These are phyloP conservation scores for Drosophila falleni DNA, from an alignment of 2,888 invertebrate genomes.

Conservation along the genomic window DNA sequence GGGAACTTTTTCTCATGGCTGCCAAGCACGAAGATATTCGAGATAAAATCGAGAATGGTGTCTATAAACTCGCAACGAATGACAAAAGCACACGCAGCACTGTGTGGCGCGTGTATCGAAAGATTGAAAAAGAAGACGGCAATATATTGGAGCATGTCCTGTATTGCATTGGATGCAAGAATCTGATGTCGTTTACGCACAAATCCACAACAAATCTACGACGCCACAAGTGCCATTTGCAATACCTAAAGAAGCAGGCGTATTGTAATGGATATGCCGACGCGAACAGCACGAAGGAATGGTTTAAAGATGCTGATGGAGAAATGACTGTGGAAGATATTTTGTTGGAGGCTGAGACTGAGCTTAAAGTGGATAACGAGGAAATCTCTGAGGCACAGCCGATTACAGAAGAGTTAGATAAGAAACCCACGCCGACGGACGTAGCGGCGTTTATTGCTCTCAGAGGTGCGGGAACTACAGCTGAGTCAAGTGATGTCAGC, in stretches of 20 bases:
- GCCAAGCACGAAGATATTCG: conserved; percentile 63
- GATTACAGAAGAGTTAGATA: conserved; percentile 51
- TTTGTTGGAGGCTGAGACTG: conserved; percentile 34
- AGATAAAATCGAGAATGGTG: conserved; percentile 62
- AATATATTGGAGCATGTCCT: conserved; percentile 59
- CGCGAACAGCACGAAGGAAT: conserved; percentile 42
- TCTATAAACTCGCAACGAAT: conserved; percentile 60
- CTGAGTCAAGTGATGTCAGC: conserved; percentile 8
- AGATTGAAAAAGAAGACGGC: conserved; percentile 68
- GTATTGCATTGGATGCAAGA: conserved; percentile 64
- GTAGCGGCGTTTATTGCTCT: conserved; percentile 56
- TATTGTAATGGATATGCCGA: conserved; percentile 39
- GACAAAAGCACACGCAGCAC: conserved; percentile 66
- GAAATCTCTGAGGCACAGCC: conserved; percentile 26
- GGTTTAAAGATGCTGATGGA: conserved; percentile 41
- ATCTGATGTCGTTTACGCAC: conserved; percentile 66
- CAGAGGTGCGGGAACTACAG: conserved; percentile 20
- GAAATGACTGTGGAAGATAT: conserved; percentile 46
- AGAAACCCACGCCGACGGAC: conserved; percentile 51
- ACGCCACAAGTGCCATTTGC: conserved; percentile 64
- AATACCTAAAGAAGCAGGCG: conserved; percentile 58
- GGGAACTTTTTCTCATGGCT: conserved; percentile 44
- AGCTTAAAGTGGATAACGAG: conserved; percentile 48
- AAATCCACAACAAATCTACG: conserved; percentile 68
- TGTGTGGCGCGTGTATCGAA: conserved; percentile 65